Evolutionary conservation across 1,140 invertebrate species (phyloP).

Genomic region (Triops cancriformis): DNA sequence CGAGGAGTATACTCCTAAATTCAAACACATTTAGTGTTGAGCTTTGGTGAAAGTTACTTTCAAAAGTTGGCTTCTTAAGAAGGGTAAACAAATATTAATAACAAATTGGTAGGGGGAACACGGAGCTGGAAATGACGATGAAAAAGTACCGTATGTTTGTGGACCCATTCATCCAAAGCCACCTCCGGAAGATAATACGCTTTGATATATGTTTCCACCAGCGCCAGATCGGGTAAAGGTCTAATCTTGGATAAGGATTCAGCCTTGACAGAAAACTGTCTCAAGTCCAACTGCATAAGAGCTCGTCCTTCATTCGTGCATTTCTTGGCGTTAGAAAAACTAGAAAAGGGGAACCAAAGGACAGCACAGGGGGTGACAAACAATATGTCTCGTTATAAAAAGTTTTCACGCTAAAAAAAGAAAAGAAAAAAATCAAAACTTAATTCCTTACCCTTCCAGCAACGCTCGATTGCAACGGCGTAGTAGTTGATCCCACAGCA

Average conservation of each 20-base stretch:
- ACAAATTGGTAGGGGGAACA: no score
- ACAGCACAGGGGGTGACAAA: constrained; percentile 14
- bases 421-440: constrained; percentile 16
- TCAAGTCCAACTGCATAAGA: constrained; percentile 95
- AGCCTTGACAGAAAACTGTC: constrained; percentile 84
- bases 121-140: no score
- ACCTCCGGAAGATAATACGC: constrained; percentile 88
- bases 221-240: constrained; percentile 78
- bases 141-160: constrained; percentile 59
- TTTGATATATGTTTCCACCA: constrained; percentile 87
- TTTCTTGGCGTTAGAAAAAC: constrained; percentile 80
- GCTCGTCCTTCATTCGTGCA: constrained; percentile 93
- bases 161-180: constrained; percentile 80
- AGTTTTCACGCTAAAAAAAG: background rate
- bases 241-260: constrained; percentile 72
- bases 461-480: constrained; percentile 73
- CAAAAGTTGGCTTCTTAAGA: constrained; percentile 16
- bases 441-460: constrained; percentile 69
- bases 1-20: constrained; percentile 73
- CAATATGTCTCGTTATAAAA: constrained; percentile 24
- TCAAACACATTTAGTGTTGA: constrained; percentile 21
- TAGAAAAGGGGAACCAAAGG: constrained; percentile 37
- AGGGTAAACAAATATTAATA: constrained; percentile 21
- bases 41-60: background rate
- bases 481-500: constrained; percentile 79